A percentile compares a stretch with the other conserved stretches of the same genome.
Conservation (phyloP, 2,797 vertebrate genomes). For the Acanthurus lineatus region DNA sequence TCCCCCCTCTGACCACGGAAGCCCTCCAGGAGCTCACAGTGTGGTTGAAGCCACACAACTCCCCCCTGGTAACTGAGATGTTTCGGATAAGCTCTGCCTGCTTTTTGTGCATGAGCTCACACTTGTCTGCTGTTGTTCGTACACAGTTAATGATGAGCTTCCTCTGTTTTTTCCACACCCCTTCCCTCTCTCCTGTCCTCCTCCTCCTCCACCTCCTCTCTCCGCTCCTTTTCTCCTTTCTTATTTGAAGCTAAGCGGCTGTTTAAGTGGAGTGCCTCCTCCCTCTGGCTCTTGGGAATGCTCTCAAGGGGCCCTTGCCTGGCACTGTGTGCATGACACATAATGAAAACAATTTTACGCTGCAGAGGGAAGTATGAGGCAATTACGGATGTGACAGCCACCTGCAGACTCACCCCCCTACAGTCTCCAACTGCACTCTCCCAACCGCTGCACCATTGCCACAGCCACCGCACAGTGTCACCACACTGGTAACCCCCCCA, state of each 20-base stretch:
- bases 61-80: conserved; percentile 94
- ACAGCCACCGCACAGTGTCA: conserved; percentile 65
- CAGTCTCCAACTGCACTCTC: conserved; percentile 75
- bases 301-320: conserved; percentile 95
- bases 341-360: conserved; percentile 99
- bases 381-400: conserved; percentile 99
- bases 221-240: conserved; percentile 81
- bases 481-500: conserved; percentile 39
- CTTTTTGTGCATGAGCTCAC: conserved; percentile 91
- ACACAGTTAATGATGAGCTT: conserved; percentile 98
- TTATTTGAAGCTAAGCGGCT: conserved; percentile 92
- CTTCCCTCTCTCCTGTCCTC: conserved; percentile 83
- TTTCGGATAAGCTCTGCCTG: conserved; percentile 93
- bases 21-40: conserved; percentile 92
- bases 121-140: conserved; percentile 91
- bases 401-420: conserved; percentile 95
- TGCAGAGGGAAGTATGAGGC: conserved; percentile 96
- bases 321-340: conserved; percentile 98
- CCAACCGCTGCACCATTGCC: conserved; percentile 66
- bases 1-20: conserved; percentile 85
- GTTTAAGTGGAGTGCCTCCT: conserved; percentile 98
- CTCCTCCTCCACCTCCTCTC: conserved; percentile 81
- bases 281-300: conserved; percentile 96
- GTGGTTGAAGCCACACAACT: conserved; percentile 89
- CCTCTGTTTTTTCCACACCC: conserved; percentile 87